Evolutionary conservation across 1,140 invertebrate species (phyloP).

Genomic region (Heliconius hermathena): DNA sequence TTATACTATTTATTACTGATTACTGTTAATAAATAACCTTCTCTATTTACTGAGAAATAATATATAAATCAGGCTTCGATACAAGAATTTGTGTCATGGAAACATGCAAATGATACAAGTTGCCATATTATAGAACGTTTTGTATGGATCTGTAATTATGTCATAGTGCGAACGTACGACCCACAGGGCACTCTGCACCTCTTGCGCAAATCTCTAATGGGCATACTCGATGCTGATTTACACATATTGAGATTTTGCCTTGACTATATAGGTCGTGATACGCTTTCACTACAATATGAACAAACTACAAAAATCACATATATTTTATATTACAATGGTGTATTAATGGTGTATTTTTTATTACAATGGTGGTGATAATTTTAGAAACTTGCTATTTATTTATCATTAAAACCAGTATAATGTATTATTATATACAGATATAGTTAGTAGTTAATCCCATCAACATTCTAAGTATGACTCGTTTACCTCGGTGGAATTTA

Average conservation of each 20-base stretch:
- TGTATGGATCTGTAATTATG: slow-evolving; percentile 54
- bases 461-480: not conserved
- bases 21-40: not conserved
- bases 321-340: too few species aligned
- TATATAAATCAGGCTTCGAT: not conserved
- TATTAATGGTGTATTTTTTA: too few species aligned
- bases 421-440: not conserved
- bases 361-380: not conserved
- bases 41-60: not conserved
- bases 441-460: not conserved
- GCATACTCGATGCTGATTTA: slow-evolving; percentile 45
- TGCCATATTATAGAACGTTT: slow-evolving; percentile 47
- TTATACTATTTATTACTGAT: not conserved
- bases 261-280: slow-evolving; percentile 35
- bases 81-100: slow-evolving; percentile 25
- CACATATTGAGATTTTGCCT: slow-evolving; percentile 41
- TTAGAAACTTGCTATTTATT: not conserved
- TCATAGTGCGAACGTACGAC: slow-evolving; percentile 45
- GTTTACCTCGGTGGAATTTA: not conserved
- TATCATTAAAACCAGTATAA: not conserved
- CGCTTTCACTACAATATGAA: slow-evolving; percentile 27
- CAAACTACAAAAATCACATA: not conserved
- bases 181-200: slow-evolving; percentile 25
- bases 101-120: slow-evolving; percentile 35
- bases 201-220: slow-evolving; percentile 46